Evolutionary conservation across 2,888 invertebrate genomes (phyloP), one percentile per base, ranked within the genome.

Genomic region (Synergus laeviventris): DNA sequence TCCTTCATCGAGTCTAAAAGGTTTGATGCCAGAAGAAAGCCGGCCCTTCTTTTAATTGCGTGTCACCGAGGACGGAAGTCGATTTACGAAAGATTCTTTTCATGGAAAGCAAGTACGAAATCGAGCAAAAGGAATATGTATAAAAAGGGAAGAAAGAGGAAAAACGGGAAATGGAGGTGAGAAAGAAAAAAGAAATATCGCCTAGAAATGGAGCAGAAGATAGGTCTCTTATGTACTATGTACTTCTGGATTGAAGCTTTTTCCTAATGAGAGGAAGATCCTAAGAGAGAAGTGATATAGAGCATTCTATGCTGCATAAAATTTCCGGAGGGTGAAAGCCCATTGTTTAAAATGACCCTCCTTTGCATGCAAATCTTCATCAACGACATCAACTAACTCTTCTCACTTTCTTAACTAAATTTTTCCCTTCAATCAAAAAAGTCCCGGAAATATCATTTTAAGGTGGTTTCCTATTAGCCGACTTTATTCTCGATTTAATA

Each of bases 311-410:
- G 75, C 81, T 79, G 64, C 73, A 77, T 76, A 76, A 75, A 80
- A 81, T 74, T 76, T 77, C 77, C 73, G 45, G 78, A 73, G 78
- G 82, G 74, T 64, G 74, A 77, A 79, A 73, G 74, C 75, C 78
- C 82, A 78, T 82, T 81, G 81, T 82, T 83, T 81, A 81, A 82
- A 80, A 81, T 76, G 76, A 70, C 60, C 54, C 73, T 75, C 74
- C 73, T 83, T 83, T 81, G 79, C 83, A 81, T 83, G 78, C 79
- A 78, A 83, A 82, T 84, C 79, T 77, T 73, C 31, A 31, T 31
- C 31, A 31, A 31, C 7, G 31, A 31, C 31, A 31, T 31, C 79
- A 81, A 84, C 79, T 75, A 76, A 64, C 56, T 78, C 79, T 81
- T 75, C 64, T 73, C 38, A 56, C 42, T 76, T 56, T 9, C 54